A percentile compares a stretch with the other conserved stretches of the same genome.
phyloP scores from a whole-genome alignment of 2,888 invertebrate species.

The Morpho helenor region DNA sequence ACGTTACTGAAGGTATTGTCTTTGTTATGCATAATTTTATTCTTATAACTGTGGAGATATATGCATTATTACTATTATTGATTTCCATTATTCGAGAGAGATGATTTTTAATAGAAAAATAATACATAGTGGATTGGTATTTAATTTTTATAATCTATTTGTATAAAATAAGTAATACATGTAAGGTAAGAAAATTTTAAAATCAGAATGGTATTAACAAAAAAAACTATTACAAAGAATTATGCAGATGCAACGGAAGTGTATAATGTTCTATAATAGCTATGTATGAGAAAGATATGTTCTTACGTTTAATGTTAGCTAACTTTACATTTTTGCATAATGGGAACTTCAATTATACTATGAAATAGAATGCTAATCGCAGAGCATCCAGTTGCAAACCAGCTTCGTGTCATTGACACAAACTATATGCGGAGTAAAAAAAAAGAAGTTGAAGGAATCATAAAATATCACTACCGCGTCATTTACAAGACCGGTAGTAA shows the following conservation, averaged over 20 bases:
- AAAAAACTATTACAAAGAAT: slow-evolving; percentile 7
- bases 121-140: too few species aligned
- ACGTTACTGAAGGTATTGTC: neutral
- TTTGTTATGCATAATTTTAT: neutral
- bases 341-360: slow-evolving; percentile 20
- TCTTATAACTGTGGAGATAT: slow-evolving; percentile 1
- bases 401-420: slow-evolving; percentile 20
- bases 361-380: slow-evolving; percentile 25
- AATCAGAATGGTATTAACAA: slow-evolving; percentile 5
- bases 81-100: too few species aligned
- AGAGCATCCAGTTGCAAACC: slow-evolving; percentile 8
- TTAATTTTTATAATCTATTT: too few species aligned
- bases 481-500: slow-evolving; percentile 48
- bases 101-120: too few species aligned
- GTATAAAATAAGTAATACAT: too few species aligned
- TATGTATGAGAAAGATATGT: slow-evolving; percentile 21
- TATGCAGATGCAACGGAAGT: slow-evolving; percentile 18
- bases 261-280: slow-evolving; percentile 21
- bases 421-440: slow-evolving; percentile 13
- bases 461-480: slow-evolving; percentile 32
- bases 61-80: too few species aligned
- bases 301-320: slow-evolving; percentile 25
- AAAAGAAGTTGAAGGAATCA: slow-evolving; percentile 14
- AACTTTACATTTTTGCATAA: slow-evolving; percentile 27
- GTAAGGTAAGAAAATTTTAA: neutral